These are phyloP conservation scores for Neodiprion pinetum DNA, from an alignment of 1,140 invertebrate genomes.

Conservation along the genomic window DNA sequence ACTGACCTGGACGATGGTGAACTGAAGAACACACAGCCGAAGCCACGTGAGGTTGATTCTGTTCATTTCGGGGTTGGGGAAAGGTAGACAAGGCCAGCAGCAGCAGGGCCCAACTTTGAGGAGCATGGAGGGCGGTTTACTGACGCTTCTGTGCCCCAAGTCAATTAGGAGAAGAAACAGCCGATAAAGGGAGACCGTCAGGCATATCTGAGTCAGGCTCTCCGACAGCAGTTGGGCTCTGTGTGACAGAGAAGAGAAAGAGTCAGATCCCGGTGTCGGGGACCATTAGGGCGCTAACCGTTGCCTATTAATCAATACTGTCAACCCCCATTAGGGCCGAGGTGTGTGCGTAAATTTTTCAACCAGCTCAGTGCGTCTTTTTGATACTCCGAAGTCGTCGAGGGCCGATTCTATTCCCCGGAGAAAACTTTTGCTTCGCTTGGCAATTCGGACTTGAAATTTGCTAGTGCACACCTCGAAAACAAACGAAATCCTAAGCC, in stretches of 20 bases:
- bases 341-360: neutral
- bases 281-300: slow-evolving; percentile 4
- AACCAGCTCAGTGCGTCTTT: neutral
- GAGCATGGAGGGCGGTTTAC: slow-evolving; percentile 45
- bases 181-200: slow-evolving; percentile 56
- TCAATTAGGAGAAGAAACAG: slow-evolving; percentile 54
- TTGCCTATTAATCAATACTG: slow-evolving; percentile 2
- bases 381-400: no score
- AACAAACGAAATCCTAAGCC: neutral
- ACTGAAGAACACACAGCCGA: slow-evolving; percentile 50
- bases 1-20: slow-evolving; percentile 55
- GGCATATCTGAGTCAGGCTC: slow-evolving; percentile 50
- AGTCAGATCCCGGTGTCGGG: neutral
- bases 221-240: slow-evolving; percentile 56
- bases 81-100: slow-evolving; percentile 59
- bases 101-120: slow-evolving; percentile 56
- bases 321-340: slow-evolving; percentile 4
- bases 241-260: slow-evolving; percentile 11
- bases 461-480: neutral
- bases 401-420: no score
- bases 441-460: neutral
- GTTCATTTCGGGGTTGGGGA: slow-evolving; percentile 52
- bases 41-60: slow-evolving; percentile 55
- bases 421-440: no score
- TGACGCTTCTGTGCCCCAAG: slow-evolving; percentile 46